Evolutionary conservation across 2,888 invertebrate species (phyloP).

Genomic region (Chrysotoxum bicinctum): DNA sequence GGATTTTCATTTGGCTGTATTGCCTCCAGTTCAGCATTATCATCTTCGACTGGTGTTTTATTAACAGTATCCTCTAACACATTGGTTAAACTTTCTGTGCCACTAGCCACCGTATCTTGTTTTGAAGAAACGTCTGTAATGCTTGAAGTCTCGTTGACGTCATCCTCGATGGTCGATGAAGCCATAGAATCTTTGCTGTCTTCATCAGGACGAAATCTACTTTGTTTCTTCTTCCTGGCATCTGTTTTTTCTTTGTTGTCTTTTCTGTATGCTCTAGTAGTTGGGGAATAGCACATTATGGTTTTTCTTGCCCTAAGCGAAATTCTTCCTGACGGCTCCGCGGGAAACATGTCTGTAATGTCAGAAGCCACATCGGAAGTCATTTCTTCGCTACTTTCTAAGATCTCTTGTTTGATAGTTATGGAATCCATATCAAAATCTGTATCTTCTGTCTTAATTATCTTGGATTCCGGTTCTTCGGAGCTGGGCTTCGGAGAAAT

Average conservation of each 20-base stretch:
- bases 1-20: constrained; percentile 76
- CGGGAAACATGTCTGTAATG: constrained; percentile 61
- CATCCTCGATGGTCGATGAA: constrained; percentile 78
- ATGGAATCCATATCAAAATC: constrained; percentile 61
- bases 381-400: constrained; percentile 75
- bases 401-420: constrained; percentile 77
- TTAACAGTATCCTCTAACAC: background rate
- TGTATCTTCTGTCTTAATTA: constrained; percentile 75
- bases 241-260: constrained; percentile 73
- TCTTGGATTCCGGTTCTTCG: constrained; percentile 75
- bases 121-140: constrained; percentile 25
- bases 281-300: constrained; percentile 61
- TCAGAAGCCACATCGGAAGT: constrained; percentile 70
- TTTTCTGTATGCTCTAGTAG: constrained; percentile 71
- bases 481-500: constrained; percentile 42
- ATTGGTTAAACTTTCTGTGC: background rate
- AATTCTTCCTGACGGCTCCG: constrained; percentile 61
- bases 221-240: constrained; percentile 49
- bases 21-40: constrained; percentile 13
- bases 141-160: constrained; percentile 59
- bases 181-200: constrained; percentile 79
- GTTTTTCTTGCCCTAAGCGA: constrained; percentile 65
- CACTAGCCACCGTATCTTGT: constrained; percentile 55
- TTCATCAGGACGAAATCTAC: constrained; percentile 75
- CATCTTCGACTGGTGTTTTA: background rate